Evolutionary conservation across 30 jellyfish, hydroid and myxozoan species (phyloP), one percentile per base, ranked within the genome.

Genomic region (Rhopilema esculentum): DNA sequence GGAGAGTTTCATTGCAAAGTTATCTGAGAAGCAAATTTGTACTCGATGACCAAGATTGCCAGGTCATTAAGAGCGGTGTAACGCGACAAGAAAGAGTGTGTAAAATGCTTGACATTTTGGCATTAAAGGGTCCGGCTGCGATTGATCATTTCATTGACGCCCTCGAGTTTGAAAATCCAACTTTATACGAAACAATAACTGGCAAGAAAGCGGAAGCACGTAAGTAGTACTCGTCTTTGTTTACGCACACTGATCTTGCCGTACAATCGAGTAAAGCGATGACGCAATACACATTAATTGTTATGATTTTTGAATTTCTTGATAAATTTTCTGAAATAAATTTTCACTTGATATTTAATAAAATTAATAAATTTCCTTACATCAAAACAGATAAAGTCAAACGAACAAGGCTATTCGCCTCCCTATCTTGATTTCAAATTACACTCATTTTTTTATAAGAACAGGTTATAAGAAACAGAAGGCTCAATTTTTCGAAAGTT

Each of bases 11-110:
- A 52, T 23, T 94, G 49, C 77, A 81, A 26, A 90, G 98, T 67
- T 95, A 95, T 67, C 74, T 95, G 28, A 91, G 93, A 67, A 95
- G 99, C 73, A 89, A 95, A 22, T 27, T 74, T 4, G 91, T 95
- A 12, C 72, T 95, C 66, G 99, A 95, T 63, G 99, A 95, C 25
- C 98, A 95, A 75, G 99, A 95, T 67, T 95, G 99, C 75, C 98
- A 95, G 70, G 57, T 84, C 24, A 91, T 95, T 1, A 24, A 29
- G 31, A 81, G 61, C 63, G 98, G 94, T 1, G 73, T 77, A 66
- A 84, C 97, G 28, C 73, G 99, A 22, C 98, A 87, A 76, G 97
- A 95, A 62, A 91, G 81, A 75, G 99, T 78, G 19, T 76, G 96
- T 20, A 86, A 78, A 85, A 65, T 95, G 85, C 94, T 95, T 1